These are phyloP conservation scores for Pseudomyrmex dendroicus DNA, from an alignment of 1,140 invertebrate species.

Conservation along the genomic window DNA sequence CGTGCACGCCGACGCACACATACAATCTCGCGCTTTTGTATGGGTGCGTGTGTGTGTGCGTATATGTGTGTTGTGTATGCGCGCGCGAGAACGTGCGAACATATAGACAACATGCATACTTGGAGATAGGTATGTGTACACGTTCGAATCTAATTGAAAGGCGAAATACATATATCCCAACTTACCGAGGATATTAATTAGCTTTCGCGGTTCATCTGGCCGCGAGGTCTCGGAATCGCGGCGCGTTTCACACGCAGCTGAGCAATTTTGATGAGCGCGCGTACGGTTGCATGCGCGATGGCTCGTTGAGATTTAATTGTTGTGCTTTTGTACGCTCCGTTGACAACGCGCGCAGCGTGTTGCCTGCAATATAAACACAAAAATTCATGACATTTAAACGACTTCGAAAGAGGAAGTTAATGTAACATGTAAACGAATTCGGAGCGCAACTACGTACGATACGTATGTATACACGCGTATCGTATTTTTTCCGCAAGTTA, in stretches of 20 bases:
- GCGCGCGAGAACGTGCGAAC: neutral
- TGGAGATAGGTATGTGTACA: slow-evolving; percentile 24
- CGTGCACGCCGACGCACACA: slow-evolving; percentile 52
- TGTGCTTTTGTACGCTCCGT: slow-evolving; percentile 32
- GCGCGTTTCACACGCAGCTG: slow-evolving; percentile 46
- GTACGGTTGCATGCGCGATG: slow-evolving; percentile 24
- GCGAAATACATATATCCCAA: slow-evolving; percentile 56
- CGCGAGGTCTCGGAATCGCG: slow-evolving; percentile 36
- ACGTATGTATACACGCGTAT: no score
- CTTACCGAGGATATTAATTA: slow-evolving; percentile 74
- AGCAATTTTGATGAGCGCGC: slow-evolving; percentile 32
- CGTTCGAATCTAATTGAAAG: slow-evolving; percentile 68
- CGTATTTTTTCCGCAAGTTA: neutral
- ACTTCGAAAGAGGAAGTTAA: slow-evolving; percentile 22
- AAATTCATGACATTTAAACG: neutral
- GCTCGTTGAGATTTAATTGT: slow-evolving; percentile 51
- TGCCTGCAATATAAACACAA: slow-evolving; percentile 1
- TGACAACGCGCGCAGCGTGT: slow-evolving; percentile 1
- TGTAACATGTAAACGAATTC: slow-evolving; percentile 11
- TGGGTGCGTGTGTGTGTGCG: slow-evolving; percentile 24
- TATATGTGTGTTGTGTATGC: no score
- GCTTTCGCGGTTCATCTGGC: slow-evolving; percentile 71
- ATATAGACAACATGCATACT: slow-evolving; percentile 18
- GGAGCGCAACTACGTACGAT: neutral
- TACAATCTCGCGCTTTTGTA: slow-evolving; percentile 24